Conservation (phyloP, 2,888 invertebrate species). For the Ametastegia equiseti region DNA sequence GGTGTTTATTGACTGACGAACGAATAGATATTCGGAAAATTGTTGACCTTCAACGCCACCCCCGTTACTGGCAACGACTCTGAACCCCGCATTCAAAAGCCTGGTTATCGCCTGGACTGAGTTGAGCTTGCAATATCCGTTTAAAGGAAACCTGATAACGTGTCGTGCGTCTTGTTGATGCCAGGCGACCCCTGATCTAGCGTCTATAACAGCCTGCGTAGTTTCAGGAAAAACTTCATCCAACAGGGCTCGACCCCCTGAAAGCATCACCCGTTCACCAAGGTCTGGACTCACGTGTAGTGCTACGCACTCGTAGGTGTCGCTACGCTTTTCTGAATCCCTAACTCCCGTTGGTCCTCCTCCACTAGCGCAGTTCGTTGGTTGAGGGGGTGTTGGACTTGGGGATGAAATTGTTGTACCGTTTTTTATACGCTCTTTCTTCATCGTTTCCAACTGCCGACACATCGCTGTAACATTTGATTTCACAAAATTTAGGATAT, state of each 20-base stretch:
- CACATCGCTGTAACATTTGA: constrained; percentile 81
- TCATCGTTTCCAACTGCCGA: constrained; percentile 85
- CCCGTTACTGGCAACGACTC: constrained; percentile 89
- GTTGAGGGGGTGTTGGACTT: constrained; percentile 53
- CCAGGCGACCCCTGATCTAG: constrained; percentile 88
- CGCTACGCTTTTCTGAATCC: constrained; percentile 65
- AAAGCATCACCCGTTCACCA: constrained; percentile 89
- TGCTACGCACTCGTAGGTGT: constrained; percentile 87
- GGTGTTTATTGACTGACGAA: constrained; percentile 78
- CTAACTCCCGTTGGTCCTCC: constrained; percentile 55
- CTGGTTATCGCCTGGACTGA: constrained; percentile 92
- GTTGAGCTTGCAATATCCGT: constrained; percentile 93
- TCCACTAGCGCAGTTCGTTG: constrained; percentile 58
- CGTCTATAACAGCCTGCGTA: constrained; percentile 88
- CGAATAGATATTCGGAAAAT: constrained; percentile 92
- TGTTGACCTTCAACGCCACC: constrained; percentile 93
- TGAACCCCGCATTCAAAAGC: constrained; percentile 87
- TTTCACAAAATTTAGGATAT: too few species aligned
- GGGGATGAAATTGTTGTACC: constrained; percentile 68
- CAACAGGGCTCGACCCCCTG: constrained; percentile 86
- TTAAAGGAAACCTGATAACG: constrained; percentile 90
- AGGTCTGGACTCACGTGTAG: constrained; percentile 89
- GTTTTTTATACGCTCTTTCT: constrained; percentile 83
- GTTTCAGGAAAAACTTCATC: constrained; percentile 89
- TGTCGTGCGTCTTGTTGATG: constrained; percentile 89